Conservation (phyloP, 2,888 invertebrate genomes). For the Athripsodes cinereus region DNA sequence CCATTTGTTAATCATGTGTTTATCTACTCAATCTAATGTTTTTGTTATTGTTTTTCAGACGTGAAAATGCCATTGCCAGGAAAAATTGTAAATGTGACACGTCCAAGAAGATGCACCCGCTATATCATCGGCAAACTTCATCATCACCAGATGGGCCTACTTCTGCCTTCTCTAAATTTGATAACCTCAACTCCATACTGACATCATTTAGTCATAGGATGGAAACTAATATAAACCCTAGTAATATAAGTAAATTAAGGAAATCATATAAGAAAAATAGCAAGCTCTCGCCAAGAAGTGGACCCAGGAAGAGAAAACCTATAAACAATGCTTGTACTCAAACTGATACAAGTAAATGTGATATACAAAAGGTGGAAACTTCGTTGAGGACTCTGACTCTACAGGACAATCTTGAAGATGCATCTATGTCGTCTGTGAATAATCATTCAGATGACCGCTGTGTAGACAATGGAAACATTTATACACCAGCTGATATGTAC, state of each 20-base stretch:
- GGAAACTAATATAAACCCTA: constrained; percentile 5
- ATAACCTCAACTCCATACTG: constrained; percentile 14
- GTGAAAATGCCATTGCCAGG: constrained; percentile 35
- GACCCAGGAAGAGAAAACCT: constrained; percentile 13
- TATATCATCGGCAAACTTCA: constrained; percentile 36
- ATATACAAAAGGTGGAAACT: background rate
- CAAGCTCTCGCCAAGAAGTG: constrained; percentile 4
- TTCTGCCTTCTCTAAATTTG: constrained; percentile 16
- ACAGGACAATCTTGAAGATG: background rate
- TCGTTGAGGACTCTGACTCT: background rate
- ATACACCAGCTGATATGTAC: background rate
- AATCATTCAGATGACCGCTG: background rate
- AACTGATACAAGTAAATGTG: constrained; percentile 7
- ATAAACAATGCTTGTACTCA: constrained; percentile 11
- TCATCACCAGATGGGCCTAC: constrained; percentile 38
- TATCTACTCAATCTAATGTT: too few species aligned
- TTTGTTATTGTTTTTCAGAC: constrained; percentile 28
- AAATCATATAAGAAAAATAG: constrained; percentile 18
- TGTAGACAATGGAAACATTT: background rate
- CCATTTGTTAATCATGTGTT: too few species aligned
- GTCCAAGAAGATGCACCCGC: constrained; percentile 21
- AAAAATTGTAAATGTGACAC: constrained; percentile 36
- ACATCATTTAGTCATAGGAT: constrained; percentile 17
- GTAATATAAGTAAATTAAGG: constrained; percentile 7
- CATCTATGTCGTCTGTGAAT: background rate